Percentiles rank a stretch among this genome's conserved stretches.
These are phyloP conservation scores for Danaus plexippus DNA, from an alignment of 1,140 invertebrate species.

Conservation along the genomic window DNA sequence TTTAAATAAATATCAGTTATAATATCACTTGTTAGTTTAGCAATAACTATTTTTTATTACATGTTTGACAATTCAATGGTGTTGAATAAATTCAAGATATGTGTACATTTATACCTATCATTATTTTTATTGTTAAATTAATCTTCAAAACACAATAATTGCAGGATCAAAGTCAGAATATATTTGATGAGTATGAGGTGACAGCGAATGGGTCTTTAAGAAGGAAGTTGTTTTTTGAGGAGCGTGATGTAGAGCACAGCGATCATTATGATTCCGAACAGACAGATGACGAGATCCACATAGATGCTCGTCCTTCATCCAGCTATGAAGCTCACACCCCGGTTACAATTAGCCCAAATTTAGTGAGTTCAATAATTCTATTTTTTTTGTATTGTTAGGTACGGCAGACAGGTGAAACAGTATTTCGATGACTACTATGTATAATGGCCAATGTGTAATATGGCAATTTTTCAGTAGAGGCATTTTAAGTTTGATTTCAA, in stretches of 20 bases:
- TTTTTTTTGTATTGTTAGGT: not conserved
- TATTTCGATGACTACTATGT: too few relatives aligned
- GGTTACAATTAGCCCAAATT: slow-evolving; percentile 49
- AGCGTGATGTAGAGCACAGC: slow-evolving; percentile 42
- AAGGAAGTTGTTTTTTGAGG: slow-evolving; percentile 60
- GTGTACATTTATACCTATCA: not conserved
- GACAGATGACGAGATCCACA: slow-evolving; percentile 55
- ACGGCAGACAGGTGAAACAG: too few relatives aligned
- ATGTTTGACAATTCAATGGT: slow-evolving; percentile 6
- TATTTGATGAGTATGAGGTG: slow-evolving; percentile 58
- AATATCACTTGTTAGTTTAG: too few relatives aligned
- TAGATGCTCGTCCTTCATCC: slow-evolving; percentile 37
- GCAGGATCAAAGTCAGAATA: slow-evolving; percentile 43
- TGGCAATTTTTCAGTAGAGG: too few relatives aligned
- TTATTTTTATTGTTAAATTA: too few relatives aligned
- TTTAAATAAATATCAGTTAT: too few relatives aligned
- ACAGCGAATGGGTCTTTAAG: slow-evolving; percentile 63
- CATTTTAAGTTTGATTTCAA: too few relatives aligned
- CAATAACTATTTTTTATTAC: too few relatives aligned
- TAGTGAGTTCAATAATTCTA: slow-evolving; percentile 31
- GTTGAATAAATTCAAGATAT: not conserved
- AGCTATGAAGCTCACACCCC: slow-evolving; percentile 50
- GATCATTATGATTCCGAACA: slow-evolving; percentile 61
- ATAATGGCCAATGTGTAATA: too few relatives aligned
- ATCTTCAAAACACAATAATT: slow-evolving; percentile 17